These are phyloP conservation scores for Chrysina gloriosa DNA, from an alignment of 2,888 invertebrate species.

Conservation along the genomic window DNA sequence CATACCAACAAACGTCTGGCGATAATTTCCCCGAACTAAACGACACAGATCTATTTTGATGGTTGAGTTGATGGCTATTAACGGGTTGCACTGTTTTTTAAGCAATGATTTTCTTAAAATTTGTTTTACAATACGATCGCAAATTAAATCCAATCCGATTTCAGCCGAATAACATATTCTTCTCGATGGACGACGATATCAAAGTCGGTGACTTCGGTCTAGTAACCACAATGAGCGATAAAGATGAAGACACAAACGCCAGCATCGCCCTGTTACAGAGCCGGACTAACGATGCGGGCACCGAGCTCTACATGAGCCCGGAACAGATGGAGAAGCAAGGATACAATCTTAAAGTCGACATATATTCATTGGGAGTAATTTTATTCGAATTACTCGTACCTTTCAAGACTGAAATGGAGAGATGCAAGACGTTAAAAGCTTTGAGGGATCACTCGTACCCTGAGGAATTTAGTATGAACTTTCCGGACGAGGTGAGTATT, in stretches of 20 bases:
- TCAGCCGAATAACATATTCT: conserved; percentile 91
- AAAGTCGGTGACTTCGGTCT: conserved; percentile 99
- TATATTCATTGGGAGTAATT: conserved; percentile 93
- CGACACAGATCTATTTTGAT: too few species aligned
- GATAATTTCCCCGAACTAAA: too few species aligned
- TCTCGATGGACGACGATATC: conserved; percentile 87
- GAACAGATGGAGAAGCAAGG: conserved; percentile 84
- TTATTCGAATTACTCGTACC: conserved; percentile 92
- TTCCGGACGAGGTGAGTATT: conserved; percentile 76
- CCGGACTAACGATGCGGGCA: conserved; percentile 80
- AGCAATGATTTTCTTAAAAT: too few species aligned
- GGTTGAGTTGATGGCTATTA: too few species aligned
- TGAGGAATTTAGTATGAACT: conserved; percentile 71
- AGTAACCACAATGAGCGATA: conserved; percentile 87
- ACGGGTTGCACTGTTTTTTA: too few species aligned
- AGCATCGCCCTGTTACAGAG: conserved; percentile 51
- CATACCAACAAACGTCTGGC: too few species aligned
- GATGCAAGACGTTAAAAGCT: conserved; percentile 75
- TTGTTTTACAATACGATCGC: too few species aligned
- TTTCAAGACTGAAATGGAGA: conserved; percentile 92
- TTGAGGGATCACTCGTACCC: conserved; percentile 79
- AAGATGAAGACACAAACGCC: conserved; percentile 58
- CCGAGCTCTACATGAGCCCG: conserved; percentile 97
- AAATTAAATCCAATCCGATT: conserved; percentile 52
- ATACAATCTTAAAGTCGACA: conserved; percentile 93